Evolutionary conservation across 2,888 invertebrate species (phyloP), one percentile per base, ranked within the genome.

Genomic region (Blera fallax): DNA sequence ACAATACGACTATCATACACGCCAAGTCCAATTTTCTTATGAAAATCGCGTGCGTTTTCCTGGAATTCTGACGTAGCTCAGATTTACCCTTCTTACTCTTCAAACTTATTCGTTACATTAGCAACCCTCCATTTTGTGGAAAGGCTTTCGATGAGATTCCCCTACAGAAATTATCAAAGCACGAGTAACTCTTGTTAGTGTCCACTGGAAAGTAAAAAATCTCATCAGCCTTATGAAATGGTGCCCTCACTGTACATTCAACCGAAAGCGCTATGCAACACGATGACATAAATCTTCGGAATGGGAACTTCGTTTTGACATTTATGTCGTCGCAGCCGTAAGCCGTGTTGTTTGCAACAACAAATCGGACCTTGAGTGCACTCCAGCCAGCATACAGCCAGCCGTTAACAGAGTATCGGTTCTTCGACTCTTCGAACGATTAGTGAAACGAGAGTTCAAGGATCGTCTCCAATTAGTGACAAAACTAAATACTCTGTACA

Each of bases 401-500:
- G 3, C 43, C 43, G 43, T 45, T 40, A 37, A 43, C 34, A 34
- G 21, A 34, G 40, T 69, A 62, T 64, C 54, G 45, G 37, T n/a
- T n/a, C 18, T 69, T 64, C 43, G 18, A 60, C 11, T 43, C 54
- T 48, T 67, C 37, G 43, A 67, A 70, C 82, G 67, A 72, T 78
- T 73, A 62, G 54, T 67, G 62, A 54, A 58, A 64, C 32, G 52
- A 69, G 34, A 72, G 67, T 81, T 81, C 67, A 85, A 81, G 77
- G 48, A 85, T 81, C 74, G 60, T 65, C 62, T 77, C 85, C 85
- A 85, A 85, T 85, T 85, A 85, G 85, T 77, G 85, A 64, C 79
- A 60, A 40, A 74, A 84, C 69, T 84, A 80, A 84, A 80, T 58
- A 72, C 48, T 56, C 48, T 34, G 32, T 27, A 52, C 43, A 10